A percentile compares a stretch with the other conserved stretches of the same genome.
Evolutionary conservation across 2,797 vertebrate genomes (phyloP).

Genomic region (Heliangelus exortis): DNA sequence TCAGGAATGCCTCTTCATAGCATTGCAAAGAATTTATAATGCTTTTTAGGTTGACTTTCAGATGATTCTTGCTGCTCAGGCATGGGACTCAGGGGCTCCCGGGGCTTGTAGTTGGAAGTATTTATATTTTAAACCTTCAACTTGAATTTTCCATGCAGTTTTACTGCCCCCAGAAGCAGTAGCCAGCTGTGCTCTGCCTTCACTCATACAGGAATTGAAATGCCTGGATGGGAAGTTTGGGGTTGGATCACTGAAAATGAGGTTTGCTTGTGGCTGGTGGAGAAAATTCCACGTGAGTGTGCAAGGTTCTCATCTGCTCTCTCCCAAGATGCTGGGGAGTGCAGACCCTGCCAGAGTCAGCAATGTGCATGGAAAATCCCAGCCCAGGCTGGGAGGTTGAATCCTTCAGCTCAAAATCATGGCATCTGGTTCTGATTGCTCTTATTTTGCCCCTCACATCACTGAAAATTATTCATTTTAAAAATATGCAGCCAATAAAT

Average conservation of each 20-base stretch:
- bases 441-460: background rate
- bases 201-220: background rate
- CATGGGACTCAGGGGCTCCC: background rate
- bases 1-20: background rate
- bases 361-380: background rate
- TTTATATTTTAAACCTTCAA: background rate
- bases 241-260: constrained; percentile 24
- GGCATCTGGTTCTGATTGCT: constrained; percentile 33
- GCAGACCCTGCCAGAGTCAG: background rate
- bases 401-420: background rate
- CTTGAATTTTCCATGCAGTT: background rate
- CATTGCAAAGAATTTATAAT: background rate
- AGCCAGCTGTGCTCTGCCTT: constrained; percentile 19
- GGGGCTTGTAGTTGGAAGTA: background rate
- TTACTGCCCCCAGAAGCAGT: background rate
- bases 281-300: constrained; percentile 54
- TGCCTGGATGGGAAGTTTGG: constrained; percentile 35
- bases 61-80: background rate
- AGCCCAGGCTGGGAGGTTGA: background rate
- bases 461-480: background rate
- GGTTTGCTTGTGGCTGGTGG: background rate
- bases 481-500: background rate
- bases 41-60: background rate
- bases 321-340: constrained; percentile 11
- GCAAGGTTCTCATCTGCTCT: constrained; percentile 37